phyloP scores from a whole-genome alignment of 2,888 invertebrate genomes.

The Chrysolina haemoptera region DNA sequence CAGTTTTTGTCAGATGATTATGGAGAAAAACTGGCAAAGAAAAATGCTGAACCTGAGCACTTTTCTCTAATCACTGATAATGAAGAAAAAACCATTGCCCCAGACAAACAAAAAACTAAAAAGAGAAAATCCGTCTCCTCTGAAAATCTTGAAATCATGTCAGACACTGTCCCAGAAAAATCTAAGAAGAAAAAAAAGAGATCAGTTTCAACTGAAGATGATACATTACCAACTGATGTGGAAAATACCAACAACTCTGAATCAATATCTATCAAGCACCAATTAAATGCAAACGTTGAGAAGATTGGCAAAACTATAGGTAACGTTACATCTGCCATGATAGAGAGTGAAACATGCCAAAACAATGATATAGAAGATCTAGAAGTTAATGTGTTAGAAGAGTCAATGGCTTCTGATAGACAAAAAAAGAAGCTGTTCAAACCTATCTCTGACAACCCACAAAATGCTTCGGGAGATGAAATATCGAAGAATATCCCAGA shows the following conservation, averaged over 20 bases:
- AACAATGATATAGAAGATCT: background rate
- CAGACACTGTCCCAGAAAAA: slow-evolving; percentile 25
- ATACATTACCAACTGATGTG: background rate
- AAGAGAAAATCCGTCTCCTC: slow-evolving; percentile 31
- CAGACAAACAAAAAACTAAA: slow-evolving; percentile 36
- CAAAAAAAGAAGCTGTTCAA: background rate
- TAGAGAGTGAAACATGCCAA: background rate
- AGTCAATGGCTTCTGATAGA: background rate
- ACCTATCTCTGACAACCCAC: background rate
- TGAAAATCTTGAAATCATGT: slow-evolving; percentile 25
- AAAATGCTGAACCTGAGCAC: background rate
- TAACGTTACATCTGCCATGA: background rate
- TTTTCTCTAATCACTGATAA: background rate
- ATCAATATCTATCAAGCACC: background rate
- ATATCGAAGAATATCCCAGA: background rate
- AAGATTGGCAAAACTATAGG: background rate
- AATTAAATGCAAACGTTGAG: background rate
- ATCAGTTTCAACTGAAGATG: background rate
- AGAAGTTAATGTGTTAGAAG: background rate
- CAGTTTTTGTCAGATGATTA: slow-evolving; percentile 6
- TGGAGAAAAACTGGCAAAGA: slow-evolving; percentile 29
- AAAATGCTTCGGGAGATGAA: background rate
- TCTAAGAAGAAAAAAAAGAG: slow-evolving; percentile 13
- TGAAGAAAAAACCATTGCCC: background rate
- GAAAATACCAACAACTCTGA: background rate